Evolutionary conservation across 1,140 invertebrate genomes (phyloP), one percentile per base, ranked within the genome.

Genomic region (Bombus ignitus): DNA sequence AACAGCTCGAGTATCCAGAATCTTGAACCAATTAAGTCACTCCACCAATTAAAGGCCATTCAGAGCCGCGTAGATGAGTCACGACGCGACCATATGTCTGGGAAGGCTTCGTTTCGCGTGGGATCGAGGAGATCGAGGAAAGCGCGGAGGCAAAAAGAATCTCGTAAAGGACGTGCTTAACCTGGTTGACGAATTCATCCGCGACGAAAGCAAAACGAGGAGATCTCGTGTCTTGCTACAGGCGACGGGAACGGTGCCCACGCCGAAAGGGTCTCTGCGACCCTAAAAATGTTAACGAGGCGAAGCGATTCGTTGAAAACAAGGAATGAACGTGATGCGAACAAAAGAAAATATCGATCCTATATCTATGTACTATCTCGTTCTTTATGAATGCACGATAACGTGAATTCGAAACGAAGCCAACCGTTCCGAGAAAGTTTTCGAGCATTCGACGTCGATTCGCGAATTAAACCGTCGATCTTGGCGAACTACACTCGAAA

Each of bases 401-500:
- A 28, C 18, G 28, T 13, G 37, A n/a, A 66, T 78, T 35, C 3
- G 75, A 22, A 57, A n/a, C 15, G 32, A 62, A 12, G 6, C 9
- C 9, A 25, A 25, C 18, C 10, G 32, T 32, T 25, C 1, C 22
- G 22, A 22, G 68, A 73, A 81, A 62, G 47, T 81, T 59, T 73
- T n/a, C 47, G 25, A 15, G 37, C 28, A 39, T 73, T 42, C 37
- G 32, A 62, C 35, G 1, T 35, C 22, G 37, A 39, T 59, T 18
- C 66, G 35, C 42, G 68, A 87, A 86, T 80, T 83, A 71, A 70
- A 44, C 42, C 6, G 81, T 78, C 42, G 80, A 86, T 88, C 77
- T 37, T 35, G 22, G 5, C n/a, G 10, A 39, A 35, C 78, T 74
- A 90, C 83, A 77, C 85, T 90, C 77, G 87, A 90, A 89, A 89